Base-by-base conservation (phyloP, 2,888 invertebrate species). In the Netelia inedita region DNA sequence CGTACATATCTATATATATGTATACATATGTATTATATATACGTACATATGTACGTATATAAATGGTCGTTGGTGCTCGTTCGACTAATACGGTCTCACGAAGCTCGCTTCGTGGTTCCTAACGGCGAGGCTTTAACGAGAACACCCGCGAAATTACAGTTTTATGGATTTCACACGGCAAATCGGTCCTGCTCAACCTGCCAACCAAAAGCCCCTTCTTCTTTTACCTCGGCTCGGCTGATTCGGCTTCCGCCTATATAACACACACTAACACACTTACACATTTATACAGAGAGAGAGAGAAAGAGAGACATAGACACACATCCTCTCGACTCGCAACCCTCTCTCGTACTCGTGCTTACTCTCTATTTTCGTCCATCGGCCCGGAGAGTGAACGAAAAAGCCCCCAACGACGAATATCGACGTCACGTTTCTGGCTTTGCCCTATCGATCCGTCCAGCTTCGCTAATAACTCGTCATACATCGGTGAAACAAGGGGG, bases 81-180 rank as follows among this genome's bases (percentile, higher is more conserved):
- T 76, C 41, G 21, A 61, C 69, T 69, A 59, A 68, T 76, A 59
- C 61, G n/a, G 69, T 59, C 78, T 46, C 68, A 59, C 68, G 28
- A 57, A 55, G 50, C n/a, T 41, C 61, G 79, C 66, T 80, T 61
- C 66, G 75, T 80, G 68, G 74, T 21, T 76, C 63, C 53, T 23
- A 46, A 63, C 55, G 72, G 53, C 19, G 8, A 19, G 75, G 82
- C 82, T 85, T 73, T 75, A 82, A 85, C 85, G 85, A 79, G 75
- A 76, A 79, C 68, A 55, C 59, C 63, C 85, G 75, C 72, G 65
- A 85, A 82, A 85, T 85, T 85, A 85, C 79, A 79, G 66, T 82
- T 85, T 85, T 85, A 85, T 82, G 72, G 85, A 85, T 85, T 82
- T 85, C 75, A 82, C 82, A 61, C 71, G 71, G 75, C 50, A 82